phyloP scores from a whole-genome alignment of 2,113 vertebrate genomes.

The Ptyas mucosa region DNA sequence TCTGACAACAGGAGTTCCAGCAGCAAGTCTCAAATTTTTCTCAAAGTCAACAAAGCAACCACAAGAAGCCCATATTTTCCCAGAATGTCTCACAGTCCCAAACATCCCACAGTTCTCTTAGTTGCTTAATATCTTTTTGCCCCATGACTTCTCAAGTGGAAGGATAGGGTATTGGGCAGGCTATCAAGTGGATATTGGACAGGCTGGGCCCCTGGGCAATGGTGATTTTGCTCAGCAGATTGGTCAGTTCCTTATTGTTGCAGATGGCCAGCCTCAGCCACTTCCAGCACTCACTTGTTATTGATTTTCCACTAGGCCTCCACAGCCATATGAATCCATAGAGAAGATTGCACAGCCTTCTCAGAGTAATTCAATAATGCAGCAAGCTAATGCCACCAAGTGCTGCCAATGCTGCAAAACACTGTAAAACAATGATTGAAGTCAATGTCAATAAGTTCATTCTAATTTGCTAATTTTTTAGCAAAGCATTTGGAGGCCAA shows the following conservation, averaged over 20 bases:
- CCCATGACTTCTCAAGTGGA: neutral
- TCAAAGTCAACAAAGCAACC: neutral
- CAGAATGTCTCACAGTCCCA: neutral
- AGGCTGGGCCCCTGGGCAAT: neutral
- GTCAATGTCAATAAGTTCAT: neutral
- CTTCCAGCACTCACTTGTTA: neutral
- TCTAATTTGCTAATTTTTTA: neutral
- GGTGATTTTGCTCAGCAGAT: neutral
- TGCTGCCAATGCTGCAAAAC: neutral
- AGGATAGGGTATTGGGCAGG: neutral
- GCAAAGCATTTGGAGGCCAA: neutral
- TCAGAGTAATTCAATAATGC: neutral
- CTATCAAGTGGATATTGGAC: neutral
- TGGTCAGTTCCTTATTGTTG: neutral
- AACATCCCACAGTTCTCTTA: neutral
- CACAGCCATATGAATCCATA: neutral
- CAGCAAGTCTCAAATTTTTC: neutral
- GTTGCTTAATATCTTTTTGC: neutral
- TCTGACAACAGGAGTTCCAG: neutral
- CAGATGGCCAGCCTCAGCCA: neutral
- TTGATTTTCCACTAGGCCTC: neutral
- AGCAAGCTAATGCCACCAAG: neutral
- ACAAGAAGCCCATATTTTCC: neutral
- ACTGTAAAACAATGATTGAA: neutral
- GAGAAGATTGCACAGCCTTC: neutral